Evolutionary conservation across 1,140 invertebrate species (phyloP).

Genomic region (Tribolium madens): DNA sequence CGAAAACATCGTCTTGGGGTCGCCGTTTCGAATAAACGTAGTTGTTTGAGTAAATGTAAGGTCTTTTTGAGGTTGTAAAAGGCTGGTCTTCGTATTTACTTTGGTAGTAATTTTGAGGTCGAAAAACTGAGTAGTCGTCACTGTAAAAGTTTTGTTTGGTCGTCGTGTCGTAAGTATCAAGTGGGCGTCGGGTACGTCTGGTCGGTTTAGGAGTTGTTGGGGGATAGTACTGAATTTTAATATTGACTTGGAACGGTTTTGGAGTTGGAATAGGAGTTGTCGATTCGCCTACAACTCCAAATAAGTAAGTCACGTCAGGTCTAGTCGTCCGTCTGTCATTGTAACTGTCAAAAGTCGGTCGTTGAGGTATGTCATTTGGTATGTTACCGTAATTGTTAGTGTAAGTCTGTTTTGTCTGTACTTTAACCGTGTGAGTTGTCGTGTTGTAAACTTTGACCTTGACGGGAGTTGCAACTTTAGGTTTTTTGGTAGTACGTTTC

Average conservation of each 20-base stretch:
- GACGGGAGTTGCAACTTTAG: constrained; percentile 14
- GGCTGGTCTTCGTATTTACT: constrained; percentile 58
- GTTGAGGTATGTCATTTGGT: constrained; percentile 42
- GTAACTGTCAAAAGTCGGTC: constrained; percentile 46
- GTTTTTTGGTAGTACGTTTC: constrained; percentile 32
- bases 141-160: constrained; percentile 37
- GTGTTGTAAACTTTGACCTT: constrained; percentile 39
- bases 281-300: constrained; percentile 41
- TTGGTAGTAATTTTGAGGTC: constrained; percentile 56
- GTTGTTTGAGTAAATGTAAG: constrained; percentile 51
- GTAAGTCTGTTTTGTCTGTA: constrained; percentile 20
- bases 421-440: constrained; percentile 37
- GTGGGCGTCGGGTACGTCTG: constrained; percentile 56
- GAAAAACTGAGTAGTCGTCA: constrained; percentile 51
- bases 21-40: constrained; percentile 41
- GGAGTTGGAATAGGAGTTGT: constrained; percentile 41
- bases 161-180: neutral
- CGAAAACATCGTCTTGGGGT: constrained; percentile 34
- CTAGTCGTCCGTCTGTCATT: constrained; percentile 31
- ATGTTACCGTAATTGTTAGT: constrained; percentile 9
- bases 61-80: constrained; percentile 52
- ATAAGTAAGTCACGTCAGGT: constrained; percentile 49
- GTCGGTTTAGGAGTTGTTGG: constrained; percentile 41
- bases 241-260: constrained; percentile 59
- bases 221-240: constrained; percentile 61